These are phyloP conservation scores for Leuciscus idus DNA, from an alignment of 2,113 vertebrate species.

Conservation along the genomic window DNA sequence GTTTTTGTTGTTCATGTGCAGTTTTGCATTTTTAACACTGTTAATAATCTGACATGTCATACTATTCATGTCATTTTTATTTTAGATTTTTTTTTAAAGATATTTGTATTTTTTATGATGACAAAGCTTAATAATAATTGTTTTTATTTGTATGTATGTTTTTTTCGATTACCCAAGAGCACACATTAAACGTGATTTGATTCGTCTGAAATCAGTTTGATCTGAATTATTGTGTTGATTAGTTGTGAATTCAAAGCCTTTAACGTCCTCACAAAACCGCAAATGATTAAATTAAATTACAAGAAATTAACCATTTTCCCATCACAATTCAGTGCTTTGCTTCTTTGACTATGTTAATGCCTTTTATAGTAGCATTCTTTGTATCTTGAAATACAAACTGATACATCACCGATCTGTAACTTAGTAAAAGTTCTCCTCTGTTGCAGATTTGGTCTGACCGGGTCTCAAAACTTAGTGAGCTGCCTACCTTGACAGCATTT, in stretches of 20 bases:
- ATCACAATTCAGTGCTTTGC: not conserved
- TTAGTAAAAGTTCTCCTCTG: not conserved
- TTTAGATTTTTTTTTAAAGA: not conserved
- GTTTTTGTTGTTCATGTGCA: not conserved
- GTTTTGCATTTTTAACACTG: not conserved
- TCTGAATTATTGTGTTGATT: not conserved
- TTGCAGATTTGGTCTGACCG: not conserved
- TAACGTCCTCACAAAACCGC: not conserved
- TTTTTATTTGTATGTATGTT: not conserved
- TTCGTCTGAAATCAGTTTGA: not conserved
- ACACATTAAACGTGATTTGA: not conserved
- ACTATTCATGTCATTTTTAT: not conserved
- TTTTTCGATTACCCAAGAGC: not conserved
- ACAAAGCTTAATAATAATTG: not conserved
- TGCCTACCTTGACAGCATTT: not conserved
- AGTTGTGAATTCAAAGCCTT: not conserved
- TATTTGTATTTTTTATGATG: not conserved
- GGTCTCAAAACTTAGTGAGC: not conserved
- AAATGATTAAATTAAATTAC: not conserved
- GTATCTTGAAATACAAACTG: not conserved
- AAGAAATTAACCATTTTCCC: not conserved
- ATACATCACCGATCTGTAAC: not conserved
- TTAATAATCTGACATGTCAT: not conserved
- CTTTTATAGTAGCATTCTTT: not conserved
- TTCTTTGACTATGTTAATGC: not conserved